phyloP scores from a whole-genome alignment of 2,113 vertebrate genomes.

The Vicugna pacos region DNA sequence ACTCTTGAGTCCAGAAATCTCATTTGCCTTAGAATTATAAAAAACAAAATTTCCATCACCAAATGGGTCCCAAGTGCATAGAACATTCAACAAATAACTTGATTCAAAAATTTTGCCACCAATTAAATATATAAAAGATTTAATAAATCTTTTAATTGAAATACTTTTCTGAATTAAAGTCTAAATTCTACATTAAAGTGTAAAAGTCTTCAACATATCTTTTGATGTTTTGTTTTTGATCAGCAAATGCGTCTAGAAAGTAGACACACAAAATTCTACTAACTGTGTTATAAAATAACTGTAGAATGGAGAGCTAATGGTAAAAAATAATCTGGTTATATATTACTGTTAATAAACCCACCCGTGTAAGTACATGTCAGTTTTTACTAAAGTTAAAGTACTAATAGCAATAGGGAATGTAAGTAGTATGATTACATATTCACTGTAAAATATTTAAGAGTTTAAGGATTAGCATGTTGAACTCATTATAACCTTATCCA shows the following conservation, averaged over 20 bases:
- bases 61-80: neutral
- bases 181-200: slow-evolving; percentile 2
- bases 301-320: neutral
- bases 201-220: neutral
- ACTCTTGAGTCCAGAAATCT: neutral
- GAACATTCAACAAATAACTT: slow-evolving; percentile 26
- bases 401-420: neutral
- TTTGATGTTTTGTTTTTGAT: slow-evolving; percentile 41
- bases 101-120: neutral
- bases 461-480: slow-evolving; percentile 34
- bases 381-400: neutral
- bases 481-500: neutral
- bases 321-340: neutral
- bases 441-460: slow-evolving; percentile 35
- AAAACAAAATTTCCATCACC: neutral
- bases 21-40: slow-evolving; percentile 26
- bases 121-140: slow-evolving; percentile 16
- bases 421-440: neutral
- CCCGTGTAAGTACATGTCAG: neutral
- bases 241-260: slow-evolving; percentile 9
- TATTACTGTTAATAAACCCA: neutral
- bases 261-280: neutral
- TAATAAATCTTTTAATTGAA: neutral
- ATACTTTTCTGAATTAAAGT: slow-evolving; percentile 12
- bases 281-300: neutral